phyloP scores from a whole-genome alignment of 1,140 invertebrate genomes.

The Antheraea pernyi region DNA sequence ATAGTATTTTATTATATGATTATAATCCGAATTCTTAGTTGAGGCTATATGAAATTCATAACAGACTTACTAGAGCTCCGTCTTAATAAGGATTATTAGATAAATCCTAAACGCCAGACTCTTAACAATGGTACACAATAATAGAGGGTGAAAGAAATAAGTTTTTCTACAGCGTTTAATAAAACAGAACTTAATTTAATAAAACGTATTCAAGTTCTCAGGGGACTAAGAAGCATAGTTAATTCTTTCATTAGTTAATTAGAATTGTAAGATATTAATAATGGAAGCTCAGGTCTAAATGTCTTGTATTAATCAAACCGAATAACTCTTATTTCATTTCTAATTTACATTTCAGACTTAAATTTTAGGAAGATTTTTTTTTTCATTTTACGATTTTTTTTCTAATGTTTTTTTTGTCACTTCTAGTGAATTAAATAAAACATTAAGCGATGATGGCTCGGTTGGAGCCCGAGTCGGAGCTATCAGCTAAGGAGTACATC shows the following conservation, averaged over 20 bases:
- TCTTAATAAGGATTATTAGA: background rate
- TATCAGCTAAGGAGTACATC: too few species aligned
- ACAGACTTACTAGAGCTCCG: background rate
- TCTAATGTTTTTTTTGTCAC: too few species aligned
- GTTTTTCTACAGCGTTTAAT: background rate
- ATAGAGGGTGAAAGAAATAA: background rate
- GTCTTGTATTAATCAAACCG: constrained; percentile 15
- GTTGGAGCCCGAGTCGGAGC: too few species aligned
- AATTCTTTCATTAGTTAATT: constrained; percentile 16
- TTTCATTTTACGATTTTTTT: background rate
- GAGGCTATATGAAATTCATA: too few species aligned
- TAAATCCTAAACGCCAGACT: background rate
- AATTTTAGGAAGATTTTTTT: background rate
- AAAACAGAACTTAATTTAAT: background rate
- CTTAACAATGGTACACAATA: background rate
- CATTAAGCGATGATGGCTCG: too few species aligned
- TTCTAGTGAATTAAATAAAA: too few species aligned
- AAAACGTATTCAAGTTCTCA: background rate
- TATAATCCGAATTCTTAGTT: too few species aligned
- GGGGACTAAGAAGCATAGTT: constrained; percentile 15
- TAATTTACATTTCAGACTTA: background rate
- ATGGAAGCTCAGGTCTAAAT: constrained; percentile 3
- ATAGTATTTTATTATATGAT: too few species aligned
- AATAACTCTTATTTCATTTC: constrained; percentile 12
- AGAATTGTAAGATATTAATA: constrained; percentile 17